Evolutionary conservation across 2,113 vertebrate genomes (phyloP), one percentile per base, ranked within the genome.

Genomic region (Entomyzon cyanotis): DNA sequence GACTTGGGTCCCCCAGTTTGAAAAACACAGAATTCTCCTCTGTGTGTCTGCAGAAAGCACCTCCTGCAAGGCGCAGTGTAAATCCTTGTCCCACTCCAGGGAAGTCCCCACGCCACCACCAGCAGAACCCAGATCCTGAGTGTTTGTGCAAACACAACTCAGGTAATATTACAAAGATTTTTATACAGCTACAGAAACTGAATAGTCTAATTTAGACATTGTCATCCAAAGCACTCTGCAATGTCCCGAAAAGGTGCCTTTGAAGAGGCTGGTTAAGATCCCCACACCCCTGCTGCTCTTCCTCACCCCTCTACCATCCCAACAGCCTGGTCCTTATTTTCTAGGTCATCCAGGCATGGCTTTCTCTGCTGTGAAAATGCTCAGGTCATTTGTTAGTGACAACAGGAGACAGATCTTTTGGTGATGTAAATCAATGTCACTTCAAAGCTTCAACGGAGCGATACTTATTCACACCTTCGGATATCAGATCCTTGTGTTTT

Each of bases 341-440:
- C 89, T 85, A 41, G 91, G 89, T 78, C 95, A 89, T 73, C 65
- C 65, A 84, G 73, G 68, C 90, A 64, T 7, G 39, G 49, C 41
- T 86, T 92, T 58, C 60, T 84, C 44, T 53, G 35, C 83, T 64
- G 80, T 87, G 92, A 81, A 90, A 95, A 89, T 3, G 65, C 79
- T 77, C 90, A 71, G 96, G 95, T 94, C 94, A 96, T 79, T 87
- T 86, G 76, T 87, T 49, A 82, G 88, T 84, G 90, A 93, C 95
- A 95, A 86, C 64, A 73, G 74, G 37, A 90, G 93, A 58, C 2
- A 5, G 86, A 94, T 96, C 96, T 94, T 89, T 92, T 62, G 88
- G 80, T 87, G 93, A 94, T 87, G 92, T 93, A 96, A 96, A 97
- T 96, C 93, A 95, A 81, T 90, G 96, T 96, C 95, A 96, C 90